These are phyloP conservation scores for Rhabditophanes sp. DNA, from an alignment of 2,888 invertebrate genomes.

Conservation along the genomic window DNA sequence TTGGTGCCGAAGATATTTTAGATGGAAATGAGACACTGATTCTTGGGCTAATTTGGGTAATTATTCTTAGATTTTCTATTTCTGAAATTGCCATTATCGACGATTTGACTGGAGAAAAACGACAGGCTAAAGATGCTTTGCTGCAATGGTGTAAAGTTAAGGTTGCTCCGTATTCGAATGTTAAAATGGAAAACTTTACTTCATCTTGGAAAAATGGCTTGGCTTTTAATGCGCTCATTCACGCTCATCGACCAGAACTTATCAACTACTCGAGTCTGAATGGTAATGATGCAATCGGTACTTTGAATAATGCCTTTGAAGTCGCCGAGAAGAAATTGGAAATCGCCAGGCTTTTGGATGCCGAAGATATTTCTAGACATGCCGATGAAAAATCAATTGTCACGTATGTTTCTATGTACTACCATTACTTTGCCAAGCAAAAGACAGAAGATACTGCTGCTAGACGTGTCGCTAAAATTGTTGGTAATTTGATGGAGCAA, in stretches of 20 bases:
- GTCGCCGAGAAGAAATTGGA: constrained; percentile 79
- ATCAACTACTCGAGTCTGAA: constrained; percentile 58
- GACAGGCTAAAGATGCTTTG: constrained; percentile 93
- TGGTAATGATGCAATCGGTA: constrained; percentile 70
- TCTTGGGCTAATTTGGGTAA: constrained; percentile 94
- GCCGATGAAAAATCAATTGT: constrained; percentile 97
- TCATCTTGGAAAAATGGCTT: constrained; percentile 88
- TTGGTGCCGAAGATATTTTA: constrained; percentile 95
- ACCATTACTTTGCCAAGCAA: constrained; percentile 96
- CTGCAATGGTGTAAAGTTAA: constrained; percentile 95
- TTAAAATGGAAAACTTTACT: constrained; percentile 50
- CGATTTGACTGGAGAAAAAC: constrained; percentile 52
- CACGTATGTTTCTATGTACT: constrained; percentile 95
- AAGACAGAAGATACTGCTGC: constrained; percentile 96
- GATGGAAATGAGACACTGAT: constrained; percentile 92
- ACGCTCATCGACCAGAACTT: constrained; percentile 80
- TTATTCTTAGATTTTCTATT: constrained; percentile 58
- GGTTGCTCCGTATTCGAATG: constrained; percentile 65
- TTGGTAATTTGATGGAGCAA: constrained; percentile 83
- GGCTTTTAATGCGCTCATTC: constrained; percentile 94
- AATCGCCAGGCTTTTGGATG: constrained; percentile 73
- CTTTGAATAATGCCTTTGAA: constrained; percentile 91
- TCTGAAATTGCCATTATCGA: constrained; percentile 23
- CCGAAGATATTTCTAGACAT: constrained; percentile 81
- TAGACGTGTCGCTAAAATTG: constrained; percentile 90